A percentile compares a stretch with the other conserved stretches of the same genome.
Evolutionary conservation across 2,888 invertebrate genomes (phyloP).

Genomic region (Nezara viridula): DNA sequence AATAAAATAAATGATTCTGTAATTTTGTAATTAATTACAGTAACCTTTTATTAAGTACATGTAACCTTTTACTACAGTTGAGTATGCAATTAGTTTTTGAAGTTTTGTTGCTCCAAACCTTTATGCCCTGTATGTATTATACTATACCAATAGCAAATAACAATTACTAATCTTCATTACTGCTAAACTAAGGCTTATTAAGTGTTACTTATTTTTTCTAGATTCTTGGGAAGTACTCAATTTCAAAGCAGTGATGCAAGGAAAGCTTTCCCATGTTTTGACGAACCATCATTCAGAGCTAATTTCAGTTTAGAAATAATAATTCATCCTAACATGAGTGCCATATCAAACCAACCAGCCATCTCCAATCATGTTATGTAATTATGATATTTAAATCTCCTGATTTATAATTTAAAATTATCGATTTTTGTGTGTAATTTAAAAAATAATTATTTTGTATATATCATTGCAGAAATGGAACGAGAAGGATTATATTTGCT

Average conservation of each 20-base stretch:
- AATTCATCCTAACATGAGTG: conserved; percentile 67
- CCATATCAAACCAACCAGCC: conserved; percentile 65
- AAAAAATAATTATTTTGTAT: not conserved
- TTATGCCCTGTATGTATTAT: not conserved
- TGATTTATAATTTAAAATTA: not conserved
- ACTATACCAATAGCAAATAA: not conserved
- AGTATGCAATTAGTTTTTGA: too few species aligned
- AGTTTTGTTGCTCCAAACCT: not conserved
- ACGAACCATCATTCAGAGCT: conserved; percentile 87
- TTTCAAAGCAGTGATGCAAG: conserved; percentile 85
- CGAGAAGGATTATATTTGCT: conserved; percentile 62
- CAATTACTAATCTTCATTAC: not conserved
- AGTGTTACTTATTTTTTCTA: conserved; percentile 68
- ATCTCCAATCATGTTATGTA: not conserved
- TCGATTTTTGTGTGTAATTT: not conserved
- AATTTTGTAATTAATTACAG: too few species aligned
- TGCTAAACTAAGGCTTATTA: conserved; percentile 22
- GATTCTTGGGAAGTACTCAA: conserved; percentile 84
- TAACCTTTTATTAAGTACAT: too few species aligned
- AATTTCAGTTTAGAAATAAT: conserved; percentile 79
- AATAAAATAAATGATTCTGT: too few species aligned
- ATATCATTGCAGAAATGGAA: conserved; percentile 52
- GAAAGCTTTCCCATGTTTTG: conserved; percentile 89
- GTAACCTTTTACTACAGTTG: too few species aligned
- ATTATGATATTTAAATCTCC: not conserved